Evolutionary conservation across 2,797 vertebrate species (phyloP).

Genomic region (Anniella stebbinsi): DNA sequence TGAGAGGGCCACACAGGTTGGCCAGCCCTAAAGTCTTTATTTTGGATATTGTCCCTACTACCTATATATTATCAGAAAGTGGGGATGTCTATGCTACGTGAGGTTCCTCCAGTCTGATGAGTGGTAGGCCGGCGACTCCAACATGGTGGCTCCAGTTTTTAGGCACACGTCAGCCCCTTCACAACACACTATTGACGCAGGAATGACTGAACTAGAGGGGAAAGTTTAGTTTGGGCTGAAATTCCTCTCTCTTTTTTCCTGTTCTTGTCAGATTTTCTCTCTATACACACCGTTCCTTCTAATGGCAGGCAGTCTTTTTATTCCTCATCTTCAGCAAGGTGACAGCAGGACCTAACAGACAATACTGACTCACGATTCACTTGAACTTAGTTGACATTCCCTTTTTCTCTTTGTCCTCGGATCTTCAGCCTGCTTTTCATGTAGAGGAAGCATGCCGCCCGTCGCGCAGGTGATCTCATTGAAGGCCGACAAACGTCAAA

Average conservation of each 20-base stretch:
- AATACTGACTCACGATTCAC: slow-evolving; percentile 2
- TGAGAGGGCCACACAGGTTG: no score
- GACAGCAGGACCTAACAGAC: background rate
- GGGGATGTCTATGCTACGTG: background rate
- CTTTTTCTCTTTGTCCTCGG: slow-evolving; percentile 12
- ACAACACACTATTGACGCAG: background rate
- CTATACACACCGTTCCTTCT: background rate
- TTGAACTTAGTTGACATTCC: background rate
- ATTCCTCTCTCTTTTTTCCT: background rate
- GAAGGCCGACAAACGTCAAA: slow-evolving; percentile 3
- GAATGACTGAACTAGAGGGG: background rate
- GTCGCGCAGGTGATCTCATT: slow-evolving; percentile 7
- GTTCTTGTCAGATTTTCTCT: slow-evolving; percentile 18
- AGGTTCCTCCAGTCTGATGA: background rate
- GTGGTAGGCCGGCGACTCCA: background rate
- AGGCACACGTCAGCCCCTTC: background rate
- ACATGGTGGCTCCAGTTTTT: background rate
- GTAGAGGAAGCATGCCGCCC: rapidly evolving
- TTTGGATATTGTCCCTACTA: background rate
- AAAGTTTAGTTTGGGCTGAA: background rate
- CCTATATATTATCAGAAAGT: background rate
- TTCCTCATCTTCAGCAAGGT: background rate
- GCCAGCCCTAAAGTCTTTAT: background rate
- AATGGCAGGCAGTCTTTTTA: background rate
- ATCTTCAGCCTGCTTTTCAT: background rate